These are phyloP conservation scores for Mystacornis crossleyi DNA, from an alignment of 2,113 vertebrate genomes.

Conservation along the genomic window DNA sequence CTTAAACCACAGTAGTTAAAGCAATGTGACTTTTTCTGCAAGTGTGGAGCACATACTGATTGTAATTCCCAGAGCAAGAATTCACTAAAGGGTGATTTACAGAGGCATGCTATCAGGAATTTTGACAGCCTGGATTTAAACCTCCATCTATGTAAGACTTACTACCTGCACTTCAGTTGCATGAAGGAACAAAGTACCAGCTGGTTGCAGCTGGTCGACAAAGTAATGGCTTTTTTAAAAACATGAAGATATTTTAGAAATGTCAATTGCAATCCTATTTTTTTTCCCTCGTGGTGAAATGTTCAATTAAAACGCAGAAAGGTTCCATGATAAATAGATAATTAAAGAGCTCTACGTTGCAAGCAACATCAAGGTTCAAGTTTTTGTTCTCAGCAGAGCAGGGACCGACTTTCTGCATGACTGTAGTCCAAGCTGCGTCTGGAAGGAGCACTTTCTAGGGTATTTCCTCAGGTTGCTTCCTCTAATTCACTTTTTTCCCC, in stretches of 20 bases:
- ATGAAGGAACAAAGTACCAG: neutral
- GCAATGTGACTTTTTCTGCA: neutral
- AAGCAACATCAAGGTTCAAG: neutral
- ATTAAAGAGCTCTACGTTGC: neutral
- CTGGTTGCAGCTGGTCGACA: neutral
- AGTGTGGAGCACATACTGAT: no score
- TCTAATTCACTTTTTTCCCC: neutral
- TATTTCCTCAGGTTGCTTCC: neutral
- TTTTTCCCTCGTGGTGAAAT: neutral
- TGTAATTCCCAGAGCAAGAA: neutral
- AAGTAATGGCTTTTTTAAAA: neutral
- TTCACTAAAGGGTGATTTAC: neutral
- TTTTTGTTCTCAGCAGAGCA: neutral
- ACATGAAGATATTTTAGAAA: neutral
- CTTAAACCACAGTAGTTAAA: neutral
- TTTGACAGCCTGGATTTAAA: neutral
- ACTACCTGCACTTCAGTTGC: neutral
- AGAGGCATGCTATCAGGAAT: neutral
- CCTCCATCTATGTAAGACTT: neutral
- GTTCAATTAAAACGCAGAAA: neutral
- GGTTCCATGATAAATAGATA: neutral
- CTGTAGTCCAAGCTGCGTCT: neutral
- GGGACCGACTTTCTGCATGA: neutral
- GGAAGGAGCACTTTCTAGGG: neutral
- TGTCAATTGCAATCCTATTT: neutral